A percentile compares a stretch with the other conserved stretches of the same genome.
phyloP scores from a whole-genome alignment of 2,888 invertebrate genomes.

The Parnassius apollo region DNA sequence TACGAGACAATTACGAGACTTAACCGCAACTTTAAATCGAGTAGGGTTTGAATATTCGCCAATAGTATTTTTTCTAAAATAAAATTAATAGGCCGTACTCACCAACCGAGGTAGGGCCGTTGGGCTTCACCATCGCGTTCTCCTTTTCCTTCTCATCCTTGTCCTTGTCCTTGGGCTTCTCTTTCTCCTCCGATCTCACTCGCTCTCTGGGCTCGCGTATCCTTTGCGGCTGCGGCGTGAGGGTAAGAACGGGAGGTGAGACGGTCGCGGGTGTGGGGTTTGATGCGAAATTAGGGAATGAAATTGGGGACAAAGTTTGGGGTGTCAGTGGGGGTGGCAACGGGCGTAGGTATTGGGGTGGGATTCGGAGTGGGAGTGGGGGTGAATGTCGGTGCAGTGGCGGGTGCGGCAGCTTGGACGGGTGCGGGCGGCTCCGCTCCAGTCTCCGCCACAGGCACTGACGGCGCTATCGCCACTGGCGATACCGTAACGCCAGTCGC shows the following conservation, averaged over 20 bases:
- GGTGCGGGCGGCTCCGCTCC: conserved; percentile 24
- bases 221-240: conserved; percentile 51
- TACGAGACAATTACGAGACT: too few species aligned
- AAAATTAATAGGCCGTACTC: conserved; percentile 36
- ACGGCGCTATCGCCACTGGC: conserved; percentile 32
- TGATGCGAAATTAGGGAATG: conserved; percentile 22
- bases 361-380: conserved; percentile 32
- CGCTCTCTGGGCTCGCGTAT: conserved; percentile 56
- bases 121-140: conserved; percentile 38
- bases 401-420: conserved; percentile 20
- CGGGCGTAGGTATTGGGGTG: too few species aligned
- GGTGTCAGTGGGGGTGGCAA: conserved; percentile 40
- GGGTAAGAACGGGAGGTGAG: conserved; percentile 15
- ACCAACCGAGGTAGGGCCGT: conserved; percentile 55
- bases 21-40: too few species aligned
- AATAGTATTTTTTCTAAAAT: too few species aligned
- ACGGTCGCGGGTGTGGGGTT: conserved; percentile 26
- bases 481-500: conserved; percentile 1
- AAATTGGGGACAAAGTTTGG: conserved; percentile 31
- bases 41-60: too few species aligned
- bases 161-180: conserved; percentile 42
- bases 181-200: conserved; percentile 52
- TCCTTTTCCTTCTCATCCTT: conserved; percentile 39
- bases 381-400: conserved; percentile 29
- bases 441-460: conserved; percentile 32